phyloP scores from a whole-genome alignment of 2,888 invertebrate genomes.

The Drosophila fulvimacula region DNA sequence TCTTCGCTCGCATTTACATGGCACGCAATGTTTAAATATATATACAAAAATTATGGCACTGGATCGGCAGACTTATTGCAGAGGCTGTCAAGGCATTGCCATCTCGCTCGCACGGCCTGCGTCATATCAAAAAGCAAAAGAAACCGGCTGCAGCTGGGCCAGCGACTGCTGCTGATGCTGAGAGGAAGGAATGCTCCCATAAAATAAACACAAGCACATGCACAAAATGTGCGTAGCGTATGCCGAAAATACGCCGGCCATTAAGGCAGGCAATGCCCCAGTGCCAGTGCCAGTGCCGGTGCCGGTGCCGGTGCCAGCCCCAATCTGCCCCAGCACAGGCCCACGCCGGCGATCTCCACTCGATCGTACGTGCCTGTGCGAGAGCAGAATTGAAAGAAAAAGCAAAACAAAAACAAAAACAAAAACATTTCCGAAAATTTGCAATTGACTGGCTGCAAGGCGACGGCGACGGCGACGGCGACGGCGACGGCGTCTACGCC shows the following conservation, averaged over 20 bases:
- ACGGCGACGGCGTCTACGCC: conserved; percentile 31
- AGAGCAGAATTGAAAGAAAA: neutral
- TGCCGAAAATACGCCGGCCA: conserved; percentile 79
- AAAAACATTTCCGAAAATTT: conserved; percentile 78
- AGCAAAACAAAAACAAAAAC: conserved; percentile 1
- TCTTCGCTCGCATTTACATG: neutral
- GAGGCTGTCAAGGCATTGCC: conserved; percentile 24
- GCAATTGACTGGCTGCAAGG: conserved; percentile 74
- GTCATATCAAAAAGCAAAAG: conserved; percentile 51
- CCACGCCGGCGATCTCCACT: conserved; percentile 51
- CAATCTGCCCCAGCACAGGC: conserved; percentile 31
- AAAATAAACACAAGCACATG: conserved; percentile 59
- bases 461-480: conserved; percentile 24
- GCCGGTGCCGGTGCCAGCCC: too few species aligned
- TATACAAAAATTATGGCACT: conserved; percentile 79
- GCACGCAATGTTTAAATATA: conserved; percentile 5
- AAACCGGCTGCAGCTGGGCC: conserved; percentile 65
- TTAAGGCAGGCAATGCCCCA: conserved; percentile 60
- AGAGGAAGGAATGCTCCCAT: conserved; percentile 28
- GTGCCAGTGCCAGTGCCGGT: conserved; percentile 7
- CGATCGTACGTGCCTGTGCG: conserved; percentile 57
- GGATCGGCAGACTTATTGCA: conserved; percentile 80
- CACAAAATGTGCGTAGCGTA: conserved; percentile 77
- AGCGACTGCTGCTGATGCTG: conserved; percentile 37
- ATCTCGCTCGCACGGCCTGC: conserved; percentile 5